These are phyloP conservation scores for Phasianus colchicus DNA, from an alignment of 2,113 vertebrate genomes.

Conservation along the genomic window DNA sequence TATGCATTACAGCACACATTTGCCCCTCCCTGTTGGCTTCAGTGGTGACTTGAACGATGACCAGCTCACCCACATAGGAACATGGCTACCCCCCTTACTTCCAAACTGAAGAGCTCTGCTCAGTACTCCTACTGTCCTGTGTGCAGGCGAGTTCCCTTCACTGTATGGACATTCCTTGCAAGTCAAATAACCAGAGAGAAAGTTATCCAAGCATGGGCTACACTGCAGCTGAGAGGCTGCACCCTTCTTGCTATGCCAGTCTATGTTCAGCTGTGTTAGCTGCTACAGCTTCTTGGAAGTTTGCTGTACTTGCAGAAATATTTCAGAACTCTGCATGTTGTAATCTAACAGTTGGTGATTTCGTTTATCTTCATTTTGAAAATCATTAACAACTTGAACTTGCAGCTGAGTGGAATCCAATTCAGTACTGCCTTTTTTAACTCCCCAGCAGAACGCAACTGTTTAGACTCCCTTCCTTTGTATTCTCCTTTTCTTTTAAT, in stretches of 20 bases:
- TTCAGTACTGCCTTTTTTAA: neutral
- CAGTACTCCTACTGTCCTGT: fast-evolving
- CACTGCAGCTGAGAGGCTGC: neutral
- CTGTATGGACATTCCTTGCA: fast-evolving
- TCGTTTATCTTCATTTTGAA: conserved; percentile 61
- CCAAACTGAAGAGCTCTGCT: neutral
- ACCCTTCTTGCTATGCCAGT: neutral
- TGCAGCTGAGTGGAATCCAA: neutral
- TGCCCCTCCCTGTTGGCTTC: neutral
- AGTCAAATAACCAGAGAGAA: neutral
- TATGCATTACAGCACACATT: neutral
- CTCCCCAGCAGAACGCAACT: neutral
- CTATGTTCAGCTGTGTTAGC: neutral
- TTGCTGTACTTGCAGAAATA: neutral
- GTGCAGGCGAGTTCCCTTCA: neutral
- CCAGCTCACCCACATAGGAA: neutral
- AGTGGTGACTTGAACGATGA: fast-evolving
- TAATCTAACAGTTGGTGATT: conserved; percentile 61
- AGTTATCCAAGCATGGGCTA: neutral
- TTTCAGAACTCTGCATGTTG: conserved; percentile 26
- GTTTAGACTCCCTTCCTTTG: neutral
- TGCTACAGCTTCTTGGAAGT: neutral
- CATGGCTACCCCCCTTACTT: neutral
- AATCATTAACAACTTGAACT: conserved; percentile 2
- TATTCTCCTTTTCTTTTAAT: neutral